These are phyloP conservation scores for Pogoniulus pusillus DNA, from an alignment of 2,797 vertebrate genomes.

Conservation along the genomic window DNA sequence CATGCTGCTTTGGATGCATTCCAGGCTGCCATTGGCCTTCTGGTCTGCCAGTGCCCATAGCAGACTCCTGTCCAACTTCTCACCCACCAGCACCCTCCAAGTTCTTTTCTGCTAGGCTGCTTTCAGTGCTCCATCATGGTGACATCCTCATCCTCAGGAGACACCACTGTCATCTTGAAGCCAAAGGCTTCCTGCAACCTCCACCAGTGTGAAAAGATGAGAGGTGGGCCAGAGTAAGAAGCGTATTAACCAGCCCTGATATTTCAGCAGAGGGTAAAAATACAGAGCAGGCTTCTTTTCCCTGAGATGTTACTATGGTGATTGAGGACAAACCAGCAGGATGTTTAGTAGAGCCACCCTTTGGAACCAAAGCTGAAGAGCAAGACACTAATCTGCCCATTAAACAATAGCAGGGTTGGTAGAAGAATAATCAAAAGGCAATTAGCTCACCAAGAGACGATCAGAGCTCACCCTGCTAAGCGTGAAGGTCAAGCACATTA, in stretches of 20 bases:
- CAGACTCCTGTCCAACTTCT: no score
- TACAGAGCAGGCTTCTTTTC: neutral
- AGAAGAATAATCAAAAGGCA: constrained; percentile 30
- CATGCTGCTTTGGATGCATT: no score
- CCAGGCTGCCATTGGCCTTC: no score
- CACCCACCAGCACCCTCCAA: no score
- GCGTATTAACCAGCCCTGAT: neutral
- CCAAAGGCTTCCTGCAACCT: neutral
- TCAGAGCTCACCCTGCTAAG: constrained; percentile 13
- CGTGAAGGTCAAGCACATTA: neutral
- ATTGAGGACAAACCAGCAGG: neutral
- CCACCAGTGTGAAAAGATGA: rapidly evolving
- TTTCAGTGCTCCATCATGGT: no score
- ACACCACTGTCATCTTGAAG: neutral
- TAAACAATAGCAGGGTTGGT: neutral
- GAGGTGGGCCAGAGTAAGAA: neutral
- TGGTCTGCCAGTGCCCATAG: no score
- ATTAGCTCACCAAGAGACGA: neutral
- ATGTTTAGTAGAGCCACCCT: neutral
- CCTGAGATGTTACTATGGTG: constrained; percentile 32
- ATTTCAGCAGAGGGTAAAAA: neutral
- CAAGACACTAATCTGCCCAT: constrained; percentile 2
- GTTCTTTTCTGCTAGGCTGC: no score
- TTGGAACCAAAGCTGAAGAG: neutral
- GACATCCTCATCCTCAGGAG: neutral